Conservation (phyloP, 2,888 invertebrate species). For the Stictocephala bisonia region DNA sequence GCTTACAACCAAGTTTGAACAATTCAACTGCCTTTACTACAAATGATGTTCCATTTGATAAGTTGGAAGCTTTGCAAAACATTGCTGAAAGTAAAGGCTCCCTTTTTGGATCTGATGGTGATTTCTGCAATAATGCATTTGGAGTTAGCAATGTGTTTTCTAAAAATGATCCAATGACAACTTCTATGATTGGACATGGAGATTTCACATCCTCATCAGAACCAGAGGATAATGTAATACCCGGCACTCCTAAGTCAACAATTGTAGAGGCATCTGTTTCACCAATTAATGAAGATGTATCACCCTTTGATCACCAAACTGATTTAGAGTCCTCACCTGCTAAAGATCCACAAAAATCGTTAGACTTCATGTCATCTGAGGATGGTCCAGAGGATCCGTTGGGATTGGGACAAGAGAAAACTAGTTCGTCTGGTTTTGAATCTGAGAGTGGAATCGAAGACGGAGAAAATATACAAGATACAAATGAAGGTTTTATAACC, state of each 20-base stretch:
- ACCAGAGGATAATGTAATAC: slow-evolving; percentile 2
- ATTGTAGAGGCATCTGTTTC: slow-evolving; percentile 46
- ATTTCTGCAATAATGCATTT: slow-evolving; percentile 32
- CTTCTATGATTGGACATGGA: slow-evolving; percentile 5
- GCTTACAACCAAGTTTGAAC: neutral
- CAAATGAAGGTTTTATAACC: slow-evolving; percentile 40
- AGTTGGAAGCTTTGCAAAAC: slow-evolving; percentile 20
- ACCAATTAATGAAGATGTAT: slow-evolving; percentile 29
- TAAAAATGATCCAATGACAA: slow-evolving; percentile 26
- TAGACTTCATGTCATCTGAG: slow-evolving; percentile 10
- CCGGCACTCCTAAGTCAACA: slow-evolving; percentile 45
- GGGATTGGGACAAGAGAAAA: slow-evolving; percentile 11
- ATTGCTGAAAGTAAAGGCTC: slow-evolving; percentile 17
- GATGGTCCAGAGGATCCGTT: slow-evolving; percentile 18
- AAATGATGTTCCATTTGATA: slow-evolving; percentile 1
- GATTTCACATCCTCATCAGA: slow-evolving; percentile 27
- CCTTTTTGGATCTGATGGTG: neutral
- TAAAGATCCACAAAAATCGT: slow-evolving; percentile 4
- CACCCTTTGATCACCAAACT: neutral
- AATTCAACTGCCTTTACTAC: neutral
- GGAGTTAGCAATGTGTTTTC: slow-evolving; percentile 6
- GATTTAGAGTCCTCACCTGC: slow-evolving; percentile 26
- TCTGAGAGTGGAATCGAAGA: slow-evolving; percentile 47
- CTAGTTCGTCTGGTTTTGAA: slow-evolving; percentile 48
- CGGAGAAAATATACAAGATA: neutral